phyloP scores from a whole-genome alignment of 2,797 vertebrate species.

The Lepus townsendii region DNA sequence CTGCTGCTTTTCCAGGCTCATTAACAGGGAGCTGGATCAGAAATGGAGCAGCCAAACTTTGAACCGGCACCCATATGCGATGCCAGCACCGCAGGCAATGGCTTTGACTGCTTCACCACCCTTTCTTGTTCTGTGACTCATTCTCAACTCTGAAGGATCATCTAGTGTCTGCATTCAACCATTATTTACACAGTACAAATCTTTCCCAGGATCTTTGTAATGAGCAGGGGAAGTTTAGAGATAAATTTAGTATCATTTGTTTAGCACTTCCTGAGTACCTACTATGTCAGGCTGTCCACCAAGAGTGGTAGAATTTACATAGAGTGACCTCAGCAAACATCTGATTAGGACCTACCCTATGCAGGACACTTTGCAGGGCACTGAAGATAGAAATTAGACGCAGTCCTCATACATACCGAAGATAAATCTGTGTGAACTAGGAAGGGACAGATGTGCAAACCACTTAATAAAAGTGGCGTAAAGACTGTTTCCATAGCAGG shows the following conservation, averaged over 20 bases:
- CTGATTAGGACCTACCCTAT: conserved; percentile 33
- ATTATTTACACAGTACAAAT: conserved; percentile 25
- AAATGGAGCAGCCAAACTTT: too few relatives aligned
- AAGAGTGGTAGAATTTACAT: not conserved
- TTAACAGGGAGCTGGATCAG: too few relatives aligned
- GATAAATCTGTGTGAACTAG: not conserved
- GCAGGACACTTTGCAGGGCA: not conserved
- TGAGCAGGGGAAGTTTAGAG: conserved; percentile 36
- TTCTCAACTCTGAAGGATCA: conserved; percentile 35
- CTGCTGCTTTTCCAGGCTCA: too few relatives aligned
- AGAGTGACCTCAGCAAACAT: conserved; percentile 2
- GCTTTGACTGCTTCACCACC: too few relatives aligned
- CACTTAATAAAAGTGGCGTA: conserved; percentile 53
- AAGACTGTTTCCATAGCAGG: not conserved
- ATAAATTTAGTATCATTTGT: conserved; percentile 12
- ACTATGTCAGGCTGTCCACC: not conserved
- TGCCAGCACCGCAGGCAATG: too few relatives aligned
- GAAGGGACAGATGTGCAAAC: conserved; percentile 19
- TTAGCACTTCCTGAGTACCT: not conserved
- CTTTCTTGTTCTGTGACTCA: not conserved
- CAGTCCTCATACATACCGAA: not conserved
- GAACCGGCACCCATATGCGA: too few relatives aligned
- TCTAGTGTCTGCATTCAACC: not conserved
- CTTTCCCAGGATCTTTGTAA: conserved; percentile 23
- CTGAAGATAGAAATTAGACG: not conserved